A percentile compares a stretch with the other conserved stretches of the same genome.
These are phyloP conservation scores for Silvanus unidentatus DNA, from an alignment of 2,888 invertebrate genomes.

Conservation along the genomic window DNA sequence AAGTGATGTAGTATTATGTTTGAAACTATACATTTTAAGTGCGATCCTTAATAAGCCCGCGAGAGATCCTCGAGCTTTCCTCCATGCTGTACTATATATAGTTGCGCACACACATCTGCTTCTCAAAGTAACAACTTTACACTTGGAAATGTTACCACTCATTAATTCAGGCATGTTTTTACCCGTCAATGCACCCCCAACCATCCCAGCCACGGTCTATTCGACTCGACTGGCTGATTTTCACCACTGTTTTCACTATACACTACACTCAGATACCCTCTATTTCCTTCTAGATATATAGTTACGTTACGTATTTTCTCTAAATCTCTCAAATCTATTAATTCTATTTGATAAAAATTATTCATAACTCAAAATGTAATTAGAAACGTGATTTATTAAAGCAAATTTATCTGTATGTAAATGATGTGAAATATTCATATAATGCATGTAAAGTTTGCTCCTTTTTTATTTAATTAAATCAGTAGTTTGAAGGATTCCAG, in stretches of 20 bases:
- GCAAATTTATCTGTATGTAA: no score
- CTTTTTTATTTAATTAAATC: no score
- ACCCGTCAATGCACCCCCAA: slow-evolving; percentile 12
- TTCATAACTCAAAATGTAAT: no score
- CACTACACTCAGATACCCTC: no score
- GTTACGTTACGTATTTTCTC: no score
- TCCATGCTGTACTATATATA: slow-evolving; percentile 29
- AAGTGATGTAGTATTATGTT: background rate
- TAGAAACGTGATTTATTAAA: no score
- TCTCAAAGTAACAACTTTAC: slow-evolving; percentile 36
- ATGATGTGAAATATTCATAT: no score
- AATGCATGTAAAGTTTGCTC: no score
- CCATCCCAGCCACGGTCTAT: slow-evolving; percentile 5
- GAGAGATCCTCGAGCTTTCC: slow-evolving; percentile 29
- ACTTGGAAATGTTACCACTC: slow-evolving; percentile 39
- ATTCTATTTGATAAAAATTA: no score
- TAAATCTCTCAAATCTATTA: no score
- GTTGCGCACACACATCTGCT: slow-evolving; percentile 37
- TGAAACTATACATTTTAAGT: slow-evolving; percentile 28
- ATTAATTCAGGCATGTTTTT: slow-evolving; percentile 37
- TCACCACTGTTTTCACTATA: background rate
- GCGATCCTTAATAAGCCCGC: slow-evolving; percentile 32
- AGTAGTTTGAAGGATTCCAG: no score
- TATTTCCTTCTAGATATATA: no score
- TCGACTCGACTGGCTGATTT: slow-evolving; percentile 1